Conservation (phyloP, 37 sponge, comb jelly and placozoan species). For the Tethya wilhelma region DNA sequence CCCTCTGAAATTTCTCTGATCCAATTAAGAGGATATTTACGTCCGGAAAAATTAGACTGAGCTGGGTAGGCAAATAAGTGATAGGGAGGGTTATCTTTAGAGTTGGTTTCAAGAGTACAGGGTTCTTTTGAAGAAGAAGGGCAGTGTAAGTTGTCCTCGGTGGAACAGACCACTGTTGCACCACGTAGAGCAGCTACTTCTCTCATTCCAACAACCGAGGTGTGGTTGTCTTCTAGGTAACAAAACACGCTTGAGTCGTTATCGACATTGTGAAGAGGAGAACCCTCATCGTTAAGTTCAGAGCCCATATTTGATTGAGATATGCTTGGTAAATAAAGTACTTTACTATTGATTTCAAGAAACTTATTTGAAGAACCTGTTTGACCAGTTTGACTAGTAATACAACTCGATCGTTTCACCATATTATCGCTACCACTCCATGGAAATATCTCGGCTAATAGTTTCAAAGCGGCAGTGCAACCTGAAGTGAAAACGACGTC, state of each 20-base stretch:
- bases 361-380: neutral
- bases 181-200: constrained; percentile 71
- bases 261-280: neutral
- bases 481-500: constrained; percentile 87
- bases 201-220: constrained; percentile 94
- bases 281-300: neutral
- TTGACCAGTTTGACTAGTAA: neutral
- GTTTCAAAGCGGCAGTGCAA: constrained; percentile 79
- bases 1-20: constrained; percentile 6
- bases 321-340: neutral
- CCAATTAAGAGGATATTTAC: constrained; percentile 89
- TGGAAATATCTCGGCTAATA: constrained; percentile 78
- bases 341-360: neutral
- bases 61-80: constrained; percentile 92
- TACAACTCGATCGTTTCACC: neutral
- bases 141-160: too few relatives aligned
- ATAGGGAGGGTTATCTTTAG: constrained; percentile 2
- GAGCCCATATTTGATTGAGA: neutral
- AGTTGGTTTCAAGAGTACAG: neutral
- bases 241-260: constrained; percentile 64
- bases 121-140: too few relatives aligned
- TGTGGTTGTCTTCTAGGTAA: constrained; percentile 92
- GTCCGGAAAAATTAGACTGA: constrained; percentile 91
- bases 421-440: constrained; percentile 37
- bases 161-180: constrained; percentile 74